Conservation (phyloP, 2,888 invertebrate species). For the Ophion costatus region DNA sequence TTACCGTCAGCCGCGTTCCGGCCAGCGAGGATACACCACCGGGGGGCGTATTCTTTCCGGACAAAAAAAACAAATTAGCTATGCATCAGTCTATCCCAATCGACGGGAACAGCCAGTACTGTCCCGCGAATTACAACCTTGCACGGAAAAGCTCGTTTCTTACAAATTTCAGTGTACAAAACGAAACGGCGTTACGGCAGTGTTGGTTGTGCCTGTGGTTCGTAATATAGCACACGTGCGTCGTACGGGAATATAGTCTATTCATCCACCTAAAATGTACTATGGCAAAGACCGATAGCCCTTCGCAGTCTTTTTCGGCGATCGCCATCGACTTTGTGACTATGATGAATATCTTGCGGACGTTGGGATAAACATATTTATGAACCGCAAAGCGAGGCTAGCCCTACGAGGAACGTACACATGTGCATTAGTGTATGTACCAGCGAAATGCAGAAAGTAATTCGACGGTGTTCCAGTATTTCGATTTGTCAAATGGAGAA, state of each 20-base stretch:
- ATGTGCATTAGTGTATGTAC: background rate
- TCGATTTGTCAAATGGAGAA: constrained; percentile 45
- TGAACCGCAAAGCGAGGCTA: background rate
- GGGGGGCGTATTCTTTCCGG: background rate
- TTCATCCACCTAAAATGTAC: background rate
- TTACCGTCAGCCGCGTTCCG: constrained; percentile 1
- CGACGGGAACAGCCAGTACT: too few relatives aligned
- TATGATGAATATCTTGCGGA: background rate
- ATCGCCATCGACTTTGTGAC: background rate
- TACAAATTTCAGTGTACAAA: too few relatives aligned
- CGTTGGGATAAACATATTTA: background rate
- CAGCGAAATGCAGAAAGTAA: constrained; percentile 37
- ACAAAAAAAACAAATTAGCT: too few relatives aligned
- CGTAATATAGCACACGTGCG: too few relatives aligned
- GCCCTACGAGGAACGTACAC: background rate
- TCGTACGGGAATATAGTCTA: background rate
- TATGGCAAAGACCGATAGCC: background rate
- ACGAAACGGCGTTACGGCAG: too few relatives aligned
- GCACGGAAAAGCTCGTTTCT: too few relatives aligned
- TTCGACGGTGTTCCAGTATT: constrained; percentile 42
- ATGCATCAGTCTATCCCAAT: too few relatives aligned
- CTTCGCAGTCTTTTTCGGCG: background rate
- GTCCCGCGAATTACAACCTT: too few relatives aligned
- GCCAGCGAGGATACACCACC: background rate
- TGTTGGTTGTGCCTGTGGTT: too few relatives aligned